Conservation (phyloP, 2,888 invertebrate species). For the Linnaemya tessellans region DNA sequence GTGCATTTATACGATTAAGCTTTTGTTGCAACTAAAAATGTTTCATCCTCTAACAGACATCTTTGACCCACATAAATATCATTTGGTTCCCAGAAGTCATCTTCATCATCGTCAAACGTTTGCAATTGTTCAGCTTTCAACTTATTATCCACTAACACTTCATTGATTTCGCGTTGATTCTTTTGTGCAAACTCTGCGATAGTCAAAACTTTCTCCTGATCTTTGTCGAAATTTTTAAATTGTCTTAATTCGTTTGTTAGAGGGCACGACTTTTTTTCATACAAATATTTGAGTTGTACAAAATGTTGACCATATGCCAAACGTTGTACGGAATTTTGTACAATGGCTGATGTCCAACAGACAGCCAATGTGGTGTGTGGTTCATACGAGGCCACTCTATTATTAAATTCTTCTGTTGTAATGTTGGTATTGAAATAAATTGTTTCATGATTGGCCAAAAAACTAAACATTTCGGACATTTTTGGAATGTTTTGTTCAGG, state of each 20-base stretch:
- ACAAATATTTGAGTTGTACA: constrained; percentile 81
- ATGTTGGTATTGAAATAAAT: constrained; percentile 80
- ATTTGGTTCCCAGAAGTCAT: constrained; percentile 82
- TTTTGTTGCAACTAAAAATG: constrained; percentile 77
- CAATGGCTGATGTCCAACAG: constrained; percentile 81
- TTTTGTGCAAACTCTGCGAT: constrained; percentile 62
- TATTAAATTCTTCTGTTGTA: constrained; percentile 82
- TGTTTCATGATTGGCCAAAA: constrained; percentile 82
- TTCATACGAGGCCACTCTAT: constrained; percentile 78
- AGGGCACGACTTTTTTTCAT: constrained; percentile 81
- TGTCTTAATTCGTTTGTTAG: constrained; percentile 66
- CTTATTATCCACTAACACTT: constrained; percentile 45
- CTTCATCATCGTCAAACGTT: constrained; percentile 77
- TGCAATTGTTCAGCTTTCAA: constrained; percentile 57
- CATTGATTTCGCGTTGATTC: constrained; percentile 54
- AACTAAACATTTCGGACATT: constrained; percentile 79
- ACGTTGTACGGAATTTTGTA: constrained; percentile 75
- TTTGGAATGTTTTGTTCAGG: constrained; percentile 76
- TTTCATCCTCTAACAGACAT: constrained; percentile 81
- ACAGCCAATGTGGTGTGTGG: constrained; percentile 81
- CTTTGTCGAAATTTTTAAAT: constrained; percentile 56
- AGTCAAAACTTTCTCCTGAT: constrained; percentile 51
- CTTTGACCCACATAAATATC: constrained; percentile 81
- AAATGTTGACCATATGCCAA: constrained; percentile 79
- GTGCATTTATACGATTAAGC: constrained; percentile 65